Base-by-base conservation (phyloP, 2,888 invertebrate species). In the Agonopterix alstromeriana region DNA sequence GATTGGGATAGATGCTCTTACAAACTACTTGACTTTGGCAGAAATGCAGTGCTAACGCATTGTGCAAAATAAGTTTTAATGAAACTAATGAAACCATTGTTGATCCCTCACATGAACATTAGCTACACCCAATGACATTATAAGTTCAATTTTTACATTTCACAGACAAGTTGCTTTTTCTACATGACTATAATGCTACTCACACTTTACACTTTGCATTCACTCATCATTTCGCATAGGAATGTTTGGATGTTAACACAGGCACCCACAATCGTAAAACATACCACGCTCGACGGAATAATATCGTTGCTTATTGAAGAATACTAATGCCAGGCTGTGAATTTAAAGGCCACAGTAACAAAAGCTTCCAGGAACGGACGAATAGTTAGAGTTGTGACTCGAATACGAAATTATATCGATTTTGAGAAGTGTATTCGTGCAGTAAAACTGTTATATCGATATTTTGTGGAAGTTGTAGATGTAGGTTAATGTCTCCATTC, bases 401-500 rank as follows among this genome's bases (percentile, higher is more conserved):
- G 46, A 48, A 51, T 47, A 42, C 40, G 36, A 42, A 27, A 46
- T 43, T 12, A 35, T 44, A 47, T 50, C 48, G 47, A 36, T 52
- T 47, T 53, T 54, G 42, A 51, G 51, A 51, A 52, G 7, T 14
- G 44, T n/a, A 35, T 43, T 43, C 10, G 43, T 43, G 43, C 11
- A n/a, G 38, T 38, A 38, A 10, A 10, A 38, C n/a, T 38, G 10
- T 38, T 38, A 38, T 7, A 10, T 10, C 10, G 38, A 10, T 38
- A 27, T 27, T 27, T 27, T 27, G 27, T 27, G 27, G 27, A 27
- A 27, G 27, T 27, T 5, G 27, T 3, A 27, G 27, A 27, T 27
- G 27, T 27, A 27, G 27, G 27, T 27, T 55, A 58, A 58, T 54
- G 55, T 55, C 51, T 56, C 51, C 50, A 54, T 57, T 51, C 46